Base-by-base conservation (phyloP, 1,140 invertebrate species). In the Apis dorsata region DNA sequence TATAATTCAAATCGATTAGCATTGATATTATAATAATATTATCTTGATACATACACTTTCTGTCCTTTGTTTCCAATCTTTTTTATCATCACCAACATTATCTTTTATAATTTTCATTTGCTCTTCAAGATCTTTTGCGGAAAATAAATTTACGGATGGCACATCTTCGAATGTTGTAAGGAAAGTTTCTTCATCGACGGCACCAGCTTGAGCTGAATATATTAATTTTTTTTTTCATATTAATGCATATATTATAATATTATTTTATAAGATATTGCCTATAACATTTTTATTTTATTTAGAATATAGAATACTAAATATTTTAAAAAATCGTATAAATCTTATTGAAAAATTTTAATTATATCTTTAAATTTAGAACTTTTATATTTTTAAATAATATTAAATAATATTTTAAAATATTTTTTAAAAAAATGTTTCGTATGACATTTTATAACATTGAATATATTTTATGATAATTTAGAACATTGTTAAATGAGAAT, bases 31-130 rank as follows among this genome's bases (percentile, higher is more conserved):
- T 12, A n/a, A 75, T 62, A 24, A 60, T 34, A 63, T 24, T 17
- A 69, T 81, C 73, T 65, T 24, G 24, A 76, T 28, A 95, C 96
- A 95, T 94, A 98, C 97, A 88, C 96, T 96, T 88, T 99, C 98
- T 55, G 97, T 96, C 83, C 98, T 95, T 93, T 98, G 98, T 93
- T 98, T 98, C 98, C 98, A 99, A 89, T 98, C 97, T 90, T 97
- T 96, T 88, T 95, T 97, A 34, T 96, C 94, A 93, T 99, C 97
- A 21, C 96, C 96, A 59, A 99, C 95, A 9, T 95, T 95, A 15
- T 97, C 96, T 83, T 96, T 95, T 59, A 98, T 96, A 86, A 96
- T 95, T 72, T 95, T 96, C 91, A 98, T 96, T 60, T 97, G 95
- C 82, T 98, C 97, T 87, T 98, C 97, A 34, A 99, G 94, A 88